Evolutionary conservation across 2,797 vertebrate species (phyloP), one percentile per base, ranked within the genome.

Genomic region (Falco biarmicus): DNA sequence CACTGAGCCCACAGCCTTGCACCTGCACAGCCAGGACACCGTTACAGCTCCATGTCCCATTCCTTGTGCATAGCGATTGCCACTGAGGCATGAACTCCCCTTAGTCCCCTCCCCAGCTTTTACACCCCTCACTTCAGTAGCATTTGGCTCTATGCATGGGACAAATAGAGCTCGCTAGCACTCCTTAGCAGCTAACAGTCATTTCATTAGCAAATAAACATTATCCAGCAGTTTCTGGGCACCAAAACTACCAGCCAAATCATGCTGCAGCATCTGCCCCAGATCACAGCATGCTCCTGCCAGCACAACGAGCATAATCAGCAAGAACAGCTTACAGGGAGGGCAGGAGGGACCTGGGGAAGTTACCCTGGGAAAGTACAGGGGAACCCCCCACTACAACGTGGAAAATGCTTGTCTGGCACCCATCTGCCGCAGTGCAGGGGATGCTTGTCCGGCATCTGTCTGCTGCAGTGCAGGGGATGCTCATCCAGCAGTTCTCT

Each of bases 341-440:
- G 29, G 31, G 22, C 2, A 1, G 83, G 63, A 61, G 39, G 24
- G 31, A 7, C 22, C 28, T 29, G 51, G 37, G 37, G 37, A 65
- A 45, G 22, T 39, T n/a, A 39, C 28, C 26, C 41, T 4, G 1
- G 45, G 11, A 39, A 68, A 34, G 54, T 5, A 24, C 29, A 16
- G 18, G 25, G 80, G 53, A 29, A 10, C 6, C 25, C 13, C 11
- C 14, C 0, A 0, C 31, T 45, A 32, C 28, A 60, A 2, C 0
- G 0, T 11, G 32, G 48, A 66, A 59, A 34, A 18, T 32, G 21
- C 31, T 65, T 70, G 29, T 47, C 25, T 15, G 1, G 34, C 24
- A 21, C 24, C 53, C 8, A 6, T 22, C 26, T 11, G 15, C 64
- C 24, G 71, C 65, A 22, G 29, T 22, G 53, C 54, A 50, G 61